Base-by-base conservation (phyloP, 2,888 invertebrate species). In the Papilio gigon region DNA sequence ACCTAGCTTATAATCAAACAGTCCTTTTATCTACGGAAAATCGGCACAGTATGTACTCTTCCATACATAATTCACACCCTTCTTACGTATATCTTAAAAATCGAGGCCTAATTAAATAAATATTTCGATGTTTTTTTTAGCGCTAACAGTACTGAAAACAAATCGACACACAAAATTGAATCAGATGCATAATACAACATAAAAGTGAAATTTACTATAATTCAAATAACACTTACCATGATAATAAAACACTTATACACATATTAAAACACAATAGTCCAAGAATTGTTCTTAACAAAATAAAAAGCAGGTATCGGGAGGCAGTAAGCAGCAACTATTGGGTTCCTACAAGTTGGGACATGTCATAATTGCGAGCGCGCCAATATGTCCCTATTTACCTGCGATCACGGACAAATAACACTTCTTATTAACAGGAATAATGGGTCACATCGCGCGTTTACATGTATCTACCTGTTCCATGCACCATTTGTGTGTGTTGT, bases 371-470 rank as follows among this genome's bases (percentile, higher is more conserved):
- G n/a, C 35, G 35, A 47, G 25, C 66, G 22, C 50, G 20, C 47
- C n/a, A 25, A 37, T 66, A 40, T 56, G 62, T 68, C 68, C 68
- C 68, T 20, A 30, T 60, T 53, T 68, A 68, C 68, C 68, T 68
- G 68, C 59, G 47, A 68, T 50, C 44, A 11, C 22, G 8, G 56
- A 56, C 27, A 44, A 37, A 63, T 59, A 30, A 12, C 14, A 63
- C 22, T 37, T 44, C 42, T 42, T 62, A 4, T 56, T 17, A 37
- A 33, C 9, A 33, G 42, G 44, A 35, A 35, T 33, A 44, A 20
- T 25, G 47, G 6, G 37, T 59, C 40, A 65, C 42, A n/a, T 17
- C 60, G 30, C n/a, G 59, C 22, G 27, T 25, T 35, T 37, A 50
- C 68, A 37, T n/a, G 68, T 40, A 44, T 30, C 17, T 50, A 59